Evolutionary conservation across 2,113 vertebrate genomes (phyloP).

Genomic region (Fregata magnificens): DNA sequence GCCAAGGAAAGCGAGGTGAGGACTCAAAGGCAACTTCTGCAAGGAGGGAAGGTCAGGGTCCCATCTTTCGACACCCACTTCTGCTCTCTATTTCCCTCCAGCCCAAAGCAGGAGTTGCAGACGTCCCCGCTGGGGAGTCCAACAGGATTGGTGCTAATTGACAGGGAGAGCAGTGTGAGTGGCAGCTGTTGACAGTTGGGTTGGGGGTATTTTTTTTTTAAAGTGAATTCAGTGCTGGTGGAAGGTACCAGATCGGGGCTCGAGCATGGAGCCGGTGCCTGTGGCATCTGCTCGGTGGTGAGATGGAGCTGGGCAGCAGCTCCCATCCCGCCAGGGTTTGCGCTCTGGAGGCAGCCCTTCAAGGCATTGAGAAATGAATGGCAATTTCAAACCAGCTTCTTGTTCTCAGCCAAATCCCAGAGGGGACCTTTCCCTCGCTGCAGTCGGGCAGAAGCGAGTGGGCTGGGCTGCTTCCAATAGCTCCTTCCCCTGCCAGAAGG

Average conservation of each 20-base stretch:
- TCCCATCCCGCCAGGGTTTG: background rate
- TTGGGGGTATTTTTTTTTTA: background rate
- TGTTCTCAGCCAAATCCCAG: slow-evolving; percentile 32
- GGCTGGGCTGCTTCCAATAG: slow-evolving; percentile 35
- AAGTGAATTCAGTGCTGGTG: slow-evolving; percentile 42
- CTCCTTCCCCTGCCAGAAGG: slow-evolving; percentile 54
- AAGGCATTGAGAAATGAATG: background rate
- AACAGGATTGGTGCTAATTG: background rate
- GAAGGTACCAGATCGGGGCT: slow-evolving; percentile 11
- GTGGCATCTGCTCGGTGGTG: background rate
- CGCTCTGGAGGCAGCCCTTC: background rate
- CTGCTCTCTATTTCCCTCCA: background rate
- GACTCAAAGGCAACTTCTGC: background rate
- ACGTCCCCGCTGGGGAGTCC: background rate
- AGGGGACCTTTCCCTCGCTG: slow-evolving; percentile 17
- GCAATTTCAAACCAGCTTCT: slow-evolving; percentile 15
- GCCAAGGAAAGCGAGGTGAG: background rate
- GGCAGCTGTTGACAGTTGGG: background rate
- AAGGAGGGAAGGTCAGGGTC: background rate
- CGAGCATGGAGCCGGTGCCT: background rate
- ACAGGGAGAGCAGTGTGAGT: background rate
- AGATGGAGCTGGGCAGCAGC: background rate
- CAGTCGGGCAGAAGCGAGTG: slow-evolving; percentile 42
- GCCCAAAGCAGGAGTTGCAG: background rate
- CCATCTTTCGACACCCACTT: fast-evolving